These are phyloP conservation scores for Coreius guichenoti DNA, from an alignment of 2,797 vertebrate species.

Conservation along the genomic window DNA sequence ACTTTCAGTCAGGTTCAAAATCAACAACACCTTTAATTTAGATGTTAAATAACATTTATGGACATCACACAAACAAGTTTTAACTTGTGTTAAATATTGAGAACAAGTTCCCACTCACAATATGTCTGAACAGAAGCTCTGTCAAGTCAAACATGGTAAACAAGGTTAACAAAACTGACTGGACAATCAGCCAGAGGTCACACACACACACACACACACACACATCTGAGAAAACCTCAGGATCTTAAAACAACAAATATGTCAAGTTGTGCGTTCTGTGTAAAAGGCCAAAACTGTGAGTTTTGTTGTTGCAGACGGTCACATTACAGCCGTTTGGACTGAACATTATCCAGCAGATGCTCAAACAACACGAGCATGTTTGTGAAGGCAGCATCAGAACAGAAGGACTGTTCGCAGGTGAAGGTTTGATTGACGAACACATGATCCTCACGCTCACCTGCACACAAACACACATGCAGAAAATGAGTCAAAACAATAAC, in stretches of 20 bases:
- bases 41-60: conserved; percentile 57
- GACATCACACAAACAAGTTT: conserved; percentile 47
- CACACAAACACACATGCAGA: conserved; percentile 40
- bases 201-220: neutral
- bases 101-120: conserved; percentile 1
- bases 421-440: neutral
- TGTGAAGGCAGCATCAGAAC: neutral
- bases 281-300: neutral
- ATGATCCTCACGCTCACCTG: neutral
- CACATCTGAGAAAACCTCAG: neutral
- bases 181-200: conserved; percentile 36
- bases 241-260: neutral
- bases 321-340: neutral
- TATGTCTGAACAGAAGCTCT: conserved; percentile 19
- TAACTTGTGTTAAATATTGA: conserved; percentile 46
- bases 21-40: neutral
- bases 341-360: neutral
- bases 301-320: conserved; percentile 1
- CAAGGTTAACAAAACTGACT: conserved; percentile 16
- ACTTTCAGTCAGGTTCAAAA: neutral
- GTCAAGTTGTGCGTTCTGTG: neutral
- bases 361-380: neutral
- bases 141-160: conserved; percentile 13
- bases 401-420: neutral
- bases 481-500: conserved; percentile 11